phyloP scores from a whole-genome alignment of 1,140 invertebrate genomes.

The Dreissena rostriformis region DNA sequence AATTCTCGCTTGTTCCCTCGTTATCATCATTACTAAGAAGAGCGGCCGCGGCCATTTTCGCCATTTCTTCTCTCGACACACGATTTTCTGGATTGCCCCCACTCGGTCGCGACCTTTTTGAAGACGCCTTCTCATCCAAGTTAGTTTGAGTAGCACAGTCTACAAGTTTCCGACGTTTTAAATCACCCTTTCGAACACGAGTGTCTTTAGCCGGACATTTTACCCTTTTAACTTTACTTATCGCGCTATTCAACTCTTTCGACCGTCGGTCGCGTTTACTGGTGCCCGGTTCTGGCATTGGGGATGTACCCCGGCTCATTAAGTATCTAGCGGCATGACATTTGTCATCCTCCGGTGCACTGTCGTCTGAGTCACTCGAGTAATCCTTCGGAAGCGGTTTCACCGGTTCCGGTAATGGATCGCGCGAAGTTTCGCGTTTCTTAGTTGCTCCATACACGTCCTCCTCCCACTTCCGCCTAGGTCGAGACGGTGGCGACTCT shows the following conservation, averaged over 20 bases:
- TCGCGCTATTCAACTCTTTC: conserved; percentile 58
- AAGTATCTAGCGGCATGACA: conserved; percentile 65
- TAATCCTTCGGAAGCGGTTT: conserved; percentile 54
- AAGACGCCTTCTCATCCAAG: conserved; percentile 62
- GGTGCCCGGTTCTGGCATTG: conserved; percentile 68
- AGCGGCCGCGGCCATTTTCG: conserved; percentile 58
- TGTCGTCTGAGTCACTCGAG: conserved; percentile 72
- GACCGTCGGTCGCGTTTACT: conserved; percentile 61
- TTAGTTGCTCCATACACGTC: conserved; percentile 44
- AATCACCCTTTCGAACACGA: conserved; percentile 59
- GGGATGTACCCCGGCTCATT: conserved; percentile 76
- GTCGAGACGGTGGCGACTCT: conserved; percentile 33
- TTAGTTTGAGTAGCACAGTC: conserved; percentile 75
- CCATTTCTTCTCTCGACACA: conserved; percentile 58
- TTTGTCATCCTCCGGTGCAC: conserved; percentile 76
- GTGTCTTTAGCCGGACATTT: conserved; percentile 62
- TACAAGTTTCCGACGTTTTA: conserved; percentile 49
- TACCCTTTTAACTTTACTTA: conserved; percentile 71
- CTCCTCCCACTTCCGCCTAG: conserved; percentile 38
- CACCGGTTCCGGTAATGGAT: conserved; percentile 50
- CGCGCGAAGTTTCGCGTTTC: conserved; percentile 24
- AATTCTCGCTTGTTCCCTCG: conserved; percentile 62
- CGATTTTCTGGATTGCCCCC: conserved; percentile 46
- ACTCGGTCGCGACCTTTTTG: conserved; percentile 51
- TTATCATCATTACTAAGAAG: conserved; percentile 57